A percentile compares a stretch with the other conserved stretches of the same genome.
These are phyloP conservation scores for Montipora capricornis DNA, from an alignment of 64 coral and sea anemone genomes.

Conservation along the genomic window DNA sequence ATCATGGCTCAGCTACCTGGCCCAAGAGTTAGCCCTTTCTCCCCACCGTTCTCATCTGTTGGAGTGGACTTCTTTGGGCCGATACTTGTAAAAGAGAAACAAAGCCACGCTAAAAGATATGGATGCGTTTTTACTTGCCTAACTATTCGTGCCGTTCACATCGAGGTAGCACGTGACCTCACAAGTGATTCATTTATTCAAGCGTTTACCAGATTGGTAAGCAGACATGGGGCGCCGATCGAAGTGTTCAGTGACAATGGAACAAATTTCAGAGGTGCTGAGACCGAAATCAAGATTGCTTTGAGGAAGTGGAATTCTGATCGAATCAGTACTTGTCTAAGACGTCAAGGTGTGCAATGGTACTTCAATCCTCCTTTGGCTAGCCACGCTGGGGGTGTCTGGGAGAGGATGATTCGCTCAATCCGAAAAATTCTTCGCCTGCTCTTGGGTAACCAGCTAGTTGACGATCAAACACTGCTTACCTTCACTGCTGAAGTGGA, in stretches of 20 bases:
- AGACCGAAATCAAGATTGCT: background rate
- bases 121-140: constrained; percentile 65
- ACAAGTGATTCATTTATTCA: constrained; percentile 43
- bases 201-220: constrained; percentile 22
- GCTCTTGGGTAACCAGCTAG: background rate
- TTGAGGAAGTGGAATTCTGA: constrained; percentile 20
- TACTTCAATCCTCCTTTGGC: constrained; percentile 61
- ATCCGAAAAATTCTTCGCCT: constrained; percentile 22
- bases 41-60: background rate
- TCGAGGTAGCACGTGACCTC: constrained; percentile 32
- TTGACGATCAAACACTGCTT: constrained; percentile 40
- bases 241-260: constrained; percentile 66
- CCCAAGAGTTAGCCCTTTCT: background rate
- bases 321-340: background rate
- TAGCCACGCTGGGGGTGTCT: constrained; percentile 68
- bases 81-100: background rate
- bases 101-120: constrained; percentile 16
- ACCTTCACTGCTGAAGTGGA: background rate
- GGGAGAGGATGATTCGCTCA: constrained; percentile 63
- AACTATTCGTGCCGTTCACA: too few relatives aligned
- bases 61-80: constrained; percentile 31
- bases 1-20: background rate
- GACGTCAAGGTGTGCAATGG: constrained; percentile 30
- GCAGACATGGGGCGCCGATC: constrained; percentile 3
- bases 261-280: constrained; percentile 69